Evolutionary conservation across 2,113 vertebrate genomes (phyloP).

Genomic region (Oncorhynchus mykiss): DNA sequence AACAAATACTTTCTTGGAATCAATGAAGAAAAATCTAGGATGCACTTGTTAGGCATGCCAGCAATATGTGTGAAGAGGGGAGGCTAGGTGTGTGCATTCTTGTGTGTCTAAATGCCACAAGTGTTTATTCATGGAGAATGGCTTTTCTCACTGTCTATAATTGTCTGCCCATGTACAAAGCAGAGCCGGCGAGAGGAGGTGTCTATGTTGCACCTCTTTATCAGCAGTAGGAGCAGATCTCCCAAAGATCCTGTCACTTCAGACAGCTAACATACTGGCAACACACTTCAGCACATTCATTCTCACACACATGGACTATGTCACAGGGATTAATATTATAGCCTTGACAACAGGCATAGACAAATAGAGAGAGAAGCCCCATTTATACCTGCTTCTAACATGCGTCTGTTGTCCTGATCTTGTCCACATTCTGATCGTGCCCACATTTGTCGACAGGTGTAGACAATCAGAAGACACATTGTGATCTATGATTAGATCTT

Average conservation of each 20-base stretch:
- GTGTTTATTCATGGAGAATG: neutral
- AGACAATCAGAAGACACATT: too few relatives aligned
- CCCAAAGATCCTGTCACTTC: conserved; percentile 12
- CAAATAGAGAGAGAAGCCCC: neutral
- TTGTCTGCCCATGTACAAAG: conserved; percentile 43
- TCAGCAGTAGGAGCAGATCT: conserved; percentile 49
- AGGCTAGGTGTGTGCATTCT: neutral
- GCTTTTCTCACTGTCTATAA: conserved; percentile 39
- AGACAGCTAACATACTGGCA: conserved; percentile 19
- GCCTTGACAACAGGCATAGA: neutral
- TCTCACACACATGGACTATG: conserved; percentile 4
- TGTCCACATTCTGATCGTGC: too few relatives aligned
- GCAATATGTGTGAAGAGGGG: conserved; percentile 5
- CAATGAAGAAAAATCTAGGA: conserved; percentile 13
- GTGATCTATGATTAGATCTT: too few relatives aligned
- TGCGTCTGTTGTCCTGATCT: too few relatives aligned
- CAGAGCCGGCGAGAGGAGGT: conserved; percentile 35
- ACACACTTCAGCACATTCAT: conserved; percentile 34
- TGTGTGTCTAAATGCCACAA: conserved; percentile 5
- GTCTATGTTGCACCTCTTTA: conserved; percentile 65
- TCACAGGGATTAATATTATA: conserved; percentile 28
- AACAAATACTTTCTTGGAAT: conserved; percentile 19
- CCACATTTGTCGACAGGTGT: too few relatives aligned
- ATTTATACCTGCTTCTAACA: too few relatives aligned
- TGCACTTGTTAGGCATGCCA: conserved; percentile 11